phyloP scores from a whole-genome alignment of 2,113 vertebrate species.

The Plecturocebus donacophilus region DNA sequence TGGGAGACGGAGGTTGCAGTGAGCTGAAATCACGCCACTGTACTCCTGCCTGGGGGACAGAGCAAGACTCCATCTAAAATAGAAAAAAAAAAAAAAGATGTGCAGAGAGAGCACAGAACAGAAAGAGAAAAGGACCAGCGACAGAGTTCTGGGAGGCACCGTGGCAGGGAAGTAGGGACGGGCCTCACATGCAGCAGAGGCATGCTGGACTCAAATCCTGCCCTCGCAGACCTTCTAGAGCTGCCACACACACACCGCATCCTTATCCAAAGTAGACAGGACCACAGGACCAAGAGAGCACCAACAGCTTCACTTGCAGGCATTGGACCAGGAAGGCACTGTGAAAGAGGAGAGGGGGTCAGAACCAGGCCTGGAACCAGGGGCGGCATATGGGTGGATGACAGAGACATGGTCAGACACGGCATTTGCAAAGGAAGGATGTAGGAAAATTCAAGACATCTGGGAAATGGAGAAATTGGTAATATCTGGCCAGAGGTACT shows the following conservation, averaged over 20 bases:
- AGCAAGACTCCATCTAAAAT: too few relatives aligned
- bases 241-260: neutral
- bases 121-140: neutral
- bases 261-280: neutral
- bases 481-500: neutral
- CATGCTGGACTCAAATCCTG: neutral
- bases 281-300: neutral
- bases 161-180: neutral
- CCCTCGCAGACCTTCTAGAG: rapidly evolving
- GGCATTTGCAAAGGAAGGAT: neutral
- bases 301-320: neutral
- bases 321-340: neutral
- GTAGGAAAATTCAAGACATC: neutral
- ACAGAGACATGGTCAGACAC: neutral
- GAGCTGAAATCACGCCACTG: too few relatives aligned
- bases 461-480: neutral
- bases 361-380: neutral
- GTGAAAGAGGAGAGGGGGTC: neutral
- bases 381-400: too few relatives aligned
- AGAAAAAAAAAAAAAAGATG: neutral
- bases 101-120: neutral
- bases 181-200: neutral
- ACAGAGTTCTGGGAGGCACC: neutral
- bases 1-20: too few relatives aligned
- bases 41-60: too few relatives aligned